Base-by-base conservation (phyloP, 2,888 invertebrate species). In the Trypoxylon attenuatum region DNA sequence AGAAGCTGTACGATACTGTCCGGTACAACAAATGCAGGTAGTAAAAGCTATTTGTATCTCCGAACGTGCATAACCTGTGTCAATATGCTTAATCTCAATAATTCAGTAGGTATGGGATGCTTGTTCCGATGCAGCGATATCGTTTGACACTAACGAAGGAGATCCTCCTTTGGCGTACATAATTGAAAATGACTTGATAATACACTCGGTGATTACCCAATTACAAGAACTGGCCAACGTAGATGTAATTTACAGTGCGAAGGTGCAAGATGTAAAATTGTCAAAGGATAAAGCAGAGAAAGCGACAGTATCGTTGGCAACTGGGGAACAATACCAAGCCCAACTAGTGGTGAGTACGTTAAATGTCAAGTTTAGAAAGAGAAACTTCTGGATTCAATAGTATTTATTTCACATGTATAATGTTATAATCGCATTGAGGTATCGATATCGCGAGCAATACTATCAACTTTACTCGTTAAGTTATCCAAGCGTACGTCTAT, bases 101-200 rank as follows among this genome's bases (percentile, higher is more conserved):
- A 42, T 67, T 64, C 81, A 83, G 41, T 83, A 96, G 96, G 94
- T 98, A 16, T 98, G 97, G 96, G 98, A 98, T 87, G 93, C 94
- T 2, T 91, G 93, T 82, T 97, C 98, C 0, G 94, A 96, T 87
- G 94, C 97, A 0, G 89, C 94, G 78, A 96, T 98, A 68, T 92
- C 94, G 63, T 98, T 98, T 85, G 93, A 93, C 77, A 89, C 94
- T 63, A 92, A 94, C 10, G 89, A 93, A 66, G 88, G 92, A 77
- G 88, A 90, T 18, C 91, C 93, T 43, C 92, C 95, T 83, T 90
- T 99, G 1, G 96, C 97, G 0, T 96, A 94, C 84, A 94, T 99
- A 73, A 94, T 98, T 10, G 99, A 99, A 88, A 99, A 98, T 88
- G 94, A 97, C 88, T 90, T 97, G 3, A 90, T 98, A 43, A 87